These are phyloP conservation scores for Vidua chalybeata DNA, from an alignment of 2,113 vertebrate genomes.

Conservation along the genomic window DNA sequence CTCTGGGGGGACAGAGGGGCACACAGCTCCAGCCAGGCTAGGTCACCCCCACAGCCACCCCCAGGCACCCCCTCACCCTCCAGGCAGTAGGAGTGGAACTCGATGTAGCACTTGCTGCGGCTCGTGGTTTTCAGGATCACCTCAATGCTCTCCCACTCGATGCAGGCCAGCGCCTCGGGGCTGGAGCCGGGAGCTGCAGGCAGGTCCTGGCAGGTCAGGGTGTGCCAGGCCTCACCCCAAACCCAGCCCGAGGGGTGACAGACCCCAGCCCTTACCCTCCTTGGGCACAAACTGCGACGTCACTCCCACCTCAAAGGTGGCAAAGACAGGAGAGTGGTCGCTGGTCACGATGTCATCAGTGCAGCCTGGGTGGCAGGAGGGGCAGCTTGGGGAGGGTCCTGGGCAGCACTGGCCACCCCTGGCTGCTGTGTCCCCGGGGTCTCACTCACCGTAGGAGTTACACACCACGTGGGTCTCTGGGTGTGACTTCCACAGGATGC, in stretches of 20 bases:
- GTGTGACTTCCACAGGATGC: conserved; percentile 89
- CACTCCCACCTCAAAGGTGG: conserved; percentile 86
- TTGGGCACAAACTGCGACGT: conserved; percentile 73
- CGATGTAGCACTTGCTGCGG: conserved; percentile 86
- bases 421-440: fast-evolving
- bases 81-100: conserved; percentile 84
- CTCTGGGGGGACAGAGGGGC: conserved; percentile 44
- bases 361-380: conserved; percentile 75
- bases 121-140: conserved; percentile 85
- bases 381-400: neutral
- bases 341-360: conserved; percentile 88
- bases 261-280: conserved; percentile 72
- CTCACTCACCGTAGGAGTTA: conserved; percentile 83
- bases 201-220: fast-evolving
- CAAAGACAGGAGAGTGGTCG: conserved; percentile 89
- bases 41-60: fast-evolving
- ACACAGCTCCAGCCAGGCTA: neutral
- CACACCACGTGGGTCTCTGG: conserved; percentile 81
- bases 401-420: neutral
- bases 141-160: conserved; percentile 83
- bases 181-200: conserved; percentile 58
- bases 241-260: fast-evolving
- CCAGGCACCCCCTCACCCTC: conserved; percentile 33
- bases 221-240: neutral
- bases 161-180: conserved; percentile 73